These are phyloP conservation scores for Phortica magna DNA, from an alignment of 2,888 invertebrate genomes.

Conservation along the genomic window DNA sequence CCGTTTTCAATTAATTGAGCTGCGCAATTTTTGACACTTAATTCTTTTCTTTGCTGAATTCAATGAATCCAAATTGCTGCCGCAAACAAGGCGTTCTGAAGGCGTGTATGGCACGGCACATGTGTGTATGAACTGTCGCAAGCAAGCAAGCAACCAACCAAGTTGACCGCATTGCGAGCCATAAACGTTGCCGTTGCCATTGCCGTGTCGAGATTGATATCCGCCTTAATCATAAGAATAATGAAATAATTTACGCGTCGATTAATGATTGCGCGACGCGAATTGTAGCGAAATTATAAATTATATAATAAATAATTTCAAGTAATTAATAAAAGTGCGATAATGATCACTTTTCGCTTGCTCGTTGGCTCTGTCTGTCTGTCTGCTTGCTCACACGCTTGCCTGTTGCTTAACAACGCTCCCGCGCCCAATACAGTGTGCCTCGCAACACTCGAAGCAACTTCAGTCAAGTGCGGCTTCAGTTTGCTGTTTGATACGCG, in stretches of 20 bases:
- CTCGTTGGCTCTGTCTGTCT: neutral
- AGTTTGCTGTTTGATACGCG: neutral
- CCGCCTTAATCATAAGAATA: slow-evolving; percentile 23
- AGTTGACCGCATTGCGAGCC: slow-evolving; percentile 18
- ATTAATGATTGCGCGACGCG: neutral
- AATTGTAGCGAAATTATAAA: neutral
- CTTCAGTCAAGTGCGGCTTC: slow-evolving; percentile 37
- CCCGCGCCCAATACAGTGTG: neutral
- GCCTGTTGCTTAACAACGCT: neutral
- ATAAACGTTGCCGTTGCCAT: slow-evolving; percentile 2
- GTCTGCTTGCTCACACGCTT: neutral
- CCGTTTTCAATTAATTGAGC: slow-evolving; percentile 34
- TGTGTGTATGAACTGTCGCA: neutral
- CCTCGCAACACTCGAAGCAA: slow-evolving; percentile 20
- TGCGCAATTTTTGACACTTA: slow-evolving; percentile 34
- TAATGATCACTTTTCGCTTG: slow-evolving; percentile 58
- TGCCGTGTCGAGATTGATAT: neutral
- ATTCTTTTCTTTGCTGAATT: neutral
- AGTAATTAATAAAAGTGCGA: slow-evolving; percentile 43
- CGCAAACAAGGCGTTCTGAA: neutral
- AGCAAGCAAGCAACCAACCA: too few species aligned
- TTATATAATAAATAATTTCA: slow-evolving; percentile 12
- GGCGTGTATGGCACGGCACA: neutral
- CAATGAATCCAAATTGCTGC: neutral
- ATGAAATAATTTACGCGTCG: slow-evolving; percentile 25